Conservation (phyloP, 2,888 invertebrate species). For the Syrista parreyssii region DNA sequence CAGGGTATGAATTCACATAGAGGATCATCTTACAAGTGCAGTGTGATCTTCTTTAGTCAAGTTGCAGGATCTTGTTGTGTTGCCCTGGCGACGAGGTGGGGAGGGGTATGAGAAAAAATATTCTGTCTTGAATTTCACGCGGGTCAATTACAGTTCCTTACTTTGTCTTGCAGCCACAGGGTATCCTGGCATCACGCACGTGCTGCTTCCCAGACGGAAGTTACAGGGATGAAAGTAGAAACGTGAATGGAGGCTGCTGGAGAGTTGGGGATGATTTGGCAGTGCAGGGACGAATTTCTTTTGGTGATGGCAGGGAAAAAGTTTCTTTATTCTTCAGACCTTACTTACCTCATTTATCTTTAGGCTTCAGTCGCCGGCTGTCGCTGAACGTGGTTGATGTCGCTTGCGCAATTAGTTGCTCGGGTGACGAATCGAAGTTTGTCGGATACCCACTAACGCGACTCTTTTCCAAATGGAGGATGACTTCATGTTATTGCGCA, state of each 20-base stretch:
- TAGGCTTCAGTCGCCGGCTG: background rate
- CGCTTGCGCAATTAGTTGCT: background rate
- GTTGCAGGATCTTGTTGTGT: constrained; percentile 14
- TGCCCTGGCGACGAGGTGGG: background rate
- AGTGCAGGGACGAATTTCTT: background rate
- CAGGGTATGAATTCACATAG: constrained; percentile 2
- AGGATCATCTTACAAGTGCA: constrained; percentile 35
- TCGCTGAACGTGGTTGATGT: background rate
- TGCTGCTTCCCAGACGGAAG: background rate
- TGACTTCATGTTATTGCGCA: background rate
- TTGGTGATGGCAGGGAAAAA: background rate
- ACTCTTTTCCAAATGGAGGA: background rate
- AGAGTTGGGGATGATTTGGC: background rate
- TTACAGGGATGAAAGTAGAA: background rate
- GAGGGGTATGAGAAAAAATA: constrained; percentile 19
- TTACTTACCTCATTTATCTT: background rate
- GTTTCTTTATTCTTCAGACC: background rate
- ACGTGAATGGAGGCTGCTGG: background rate
- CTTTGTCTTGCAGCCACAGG: background rate
- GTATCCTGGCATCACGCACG: background rate
- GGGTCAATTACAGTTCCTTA: constrained; percentile 35
- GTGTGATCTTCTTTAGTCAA: constrained; percentile 14
- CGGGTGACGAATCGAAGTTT: background rate
- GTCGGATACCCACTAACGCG: background rate
- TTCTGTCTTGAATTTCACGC: constrained; percentile 37